These are phyloP conservation scores for Microcaecilia unicolor DNA, from an alignment of 2,797 vertebrate species.

Conservation along the genomic window DNA sequence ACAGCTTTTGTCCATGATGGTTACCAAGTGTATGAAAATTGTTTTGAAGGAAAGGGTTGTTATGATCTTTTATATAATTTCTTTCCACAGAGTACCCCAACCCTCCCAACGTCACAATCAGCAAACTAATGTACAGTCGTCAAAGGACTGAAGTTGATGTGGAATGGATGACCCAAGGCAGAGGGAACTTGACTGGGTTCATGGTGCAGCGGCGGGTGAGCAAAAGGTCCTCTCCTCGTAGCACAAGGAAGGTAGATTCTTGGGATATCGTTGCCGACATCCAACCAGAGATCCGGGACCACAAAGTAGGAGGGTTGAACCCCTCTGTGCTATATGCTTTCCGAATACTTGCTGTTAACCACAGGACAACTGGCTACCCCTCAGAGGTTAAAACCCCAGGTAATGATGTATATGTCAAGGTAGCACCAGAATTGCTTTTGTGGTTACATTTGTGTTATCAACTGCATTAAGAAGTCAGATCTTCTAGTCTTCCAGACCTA, in stretches of 20 bases:
- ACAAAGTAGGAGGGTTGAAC: slow-evolving; percentile 60
- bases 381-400: slow-evolving; percentile 82
- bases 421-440: no score
- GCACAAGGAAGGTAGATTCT: background rate
- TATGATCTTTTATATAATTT: background rate
- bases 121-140: slow-evolving; percentile 61
- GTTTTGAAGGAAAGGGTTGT: no score
- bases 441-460: no score
- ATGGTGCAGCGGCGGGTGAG: slow-evolving; percentile 60
- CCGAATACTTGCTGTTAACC: slow-evolving; percentile 73
- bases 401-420: no score
- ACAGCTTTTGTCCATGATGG: no score
- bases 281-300: slow-evolving; percentile 55
- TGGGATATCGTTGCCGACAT: slow-evolving; percentile 67
- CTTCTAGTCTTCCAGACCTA: no score
- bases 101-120: slow-evolving; percentile 78
- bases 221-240: slow-evolving; percentile 16
- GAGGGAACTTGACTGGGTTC: slow-evolving; percentile 69
- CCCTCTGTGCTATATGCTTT: slow-evolving; percentile 67
- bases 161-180: slow-evolving; percentile 57
- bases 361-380: slow-evolving; percentile 69
- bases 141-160: slow-evolving; percentile 71
- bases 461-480: no score
- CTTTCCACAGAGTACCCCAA: slow-evolving; percentile 60
- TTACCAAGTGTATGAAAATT: no score